Conservation (phyloP, 1,140 invertebrate species). For the Ceratina japonica region DNA sequence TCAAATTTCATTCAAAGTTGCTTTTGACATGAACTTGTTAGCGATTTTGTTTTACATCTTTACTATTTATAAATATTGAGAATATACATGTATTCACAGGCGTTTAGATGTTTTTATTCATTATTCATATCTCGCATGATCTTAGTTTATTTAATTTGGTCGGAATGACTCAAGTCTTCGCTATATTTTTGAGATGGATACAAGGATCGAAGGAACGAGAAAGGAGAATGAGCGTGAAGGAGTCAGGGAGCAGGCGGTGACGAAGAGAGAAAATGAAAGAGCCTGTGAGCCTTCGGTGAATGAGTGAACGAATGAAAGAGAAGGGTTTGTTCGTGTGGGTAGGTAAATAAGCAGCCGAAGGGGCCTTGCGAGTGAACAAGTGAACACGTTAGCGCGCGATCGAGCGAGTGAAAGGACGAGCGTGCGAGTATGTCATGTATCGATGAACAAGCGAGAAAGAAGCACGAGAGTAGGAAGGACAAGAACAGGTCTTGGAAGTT, state of each 20-base stretch:
- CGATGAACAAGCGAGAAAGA: slow-evolving; percentile 44
- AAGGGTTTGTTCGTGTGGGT: background rate
- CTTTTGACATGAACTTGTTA: too few species aligned
- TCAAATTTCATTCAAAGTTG: too few species aligned
- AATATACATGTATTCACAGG: too few species aligned
- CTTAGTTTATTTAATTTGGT: too few species aligned
- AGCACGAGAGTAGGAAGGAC: slow-evolving; percentile 9
- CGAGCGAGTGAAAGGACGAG: slow-evolving; percentile 37
- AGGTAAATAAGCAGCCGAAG: slow-evolving; percentile 24
- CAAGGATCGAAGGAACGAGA: too few species aligned
- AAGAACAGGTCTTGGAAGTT: slow-evolving; percentile 62
- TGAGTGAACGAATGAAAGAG: slow-evolving; percentile 5
- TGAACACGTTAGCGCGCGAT: slow-evolving; percentile 12
- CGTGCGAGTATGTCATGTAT: background rate
- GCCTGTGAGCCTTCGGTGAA: background rate
- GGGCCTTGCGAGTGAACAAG: slow-evolving; percentile 25
- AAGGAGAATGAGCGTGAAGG: too few species aligned
- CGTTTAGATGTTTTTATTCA: too few species aligned
- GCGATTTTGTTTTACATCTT: too few species aligned
- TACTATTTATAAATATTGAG: too few species aligned
- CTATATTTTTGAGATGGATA: too few species aligned
- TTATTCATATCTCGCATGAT: too few species aligned
- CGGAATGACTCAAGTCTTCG: too few species aligned
- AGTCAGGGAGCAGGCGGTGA: background rate
- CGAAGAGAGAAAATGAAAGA: background rate